A percentile compares a stretch with the other conserved stretches of the same genome.
These are phyloP conservation scores for Botia kubotai DNA, from an alignment of 2,797 vertebrate genomes.

Conservation along the genomic window DNA sequence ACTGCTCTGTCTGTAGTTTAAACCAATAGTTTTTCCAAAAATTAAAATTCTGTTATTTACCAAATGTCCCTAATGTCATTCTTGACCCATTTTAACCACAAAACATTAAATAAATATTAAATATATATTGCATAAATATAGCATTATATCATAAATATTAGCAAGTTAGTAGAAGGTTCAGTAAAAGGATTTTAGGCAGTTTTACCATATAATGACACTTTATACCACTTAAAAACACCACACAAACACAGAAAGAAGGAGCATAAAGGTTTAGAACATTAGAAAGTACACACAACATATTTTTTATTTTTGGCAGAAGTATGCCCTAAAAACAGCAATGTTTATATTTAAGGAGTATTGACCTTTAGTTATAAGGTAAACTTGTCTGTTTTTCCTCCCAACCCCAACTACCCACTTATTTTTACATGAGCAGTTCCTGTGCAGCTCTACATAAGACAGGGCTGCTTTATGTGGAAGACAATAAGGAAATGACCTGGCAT, in stretches of 20 bases:
- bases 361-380: slow-evolving; percentile 36
- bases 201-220: too few species aligned
- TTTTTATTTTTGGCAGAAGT: not conserved
- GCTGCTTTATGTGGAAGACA: slow-evolving; percentile 74
- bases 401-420: slow-evolving; percentile 51
- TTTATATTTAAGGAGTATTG: slow-evolving; percentile 21
- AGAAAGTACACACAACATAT: not conserved
- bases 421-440: slow-evolving; percentile 58
- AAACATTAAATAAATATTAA: too few species aligned
- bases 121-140: too few species aligned
- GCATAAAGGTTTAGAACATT: not conserved
- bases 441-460: slow-evolving; percentile 64
- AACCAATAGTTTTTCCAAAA: too few species aligned
- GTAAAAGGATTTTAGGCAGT: too few species aligned
- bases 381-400: slow-evolving; percentile 28
- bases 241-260: not conserved
- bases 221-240: too few species aligned
- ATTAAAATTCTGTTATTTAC: too few species aligned
- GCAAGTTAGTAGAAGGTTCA: too few species aligned
- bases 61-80: too few species aligned
- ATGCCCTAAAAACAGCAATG: not conserved
- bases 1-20: too few species aligned
- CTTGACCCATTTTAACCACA: too few species aligned
- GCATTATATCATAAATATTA: too few species aligned
- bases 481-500: slow-evolving; percentile 70